Percentiles rank a stretch among this genome's conserved stretches.
Evolutionary conservation across 2,113 vertebrate species (phyloP).

Genomic region (Mus musculus): GRCm39 chr2:49775501-49776000

Average conservation of each 20-base stretch:
- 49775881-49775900: slow-evolving; percentile 1
- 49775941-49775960: neutral
- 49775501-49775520: neutral
- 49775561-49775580: neutral
- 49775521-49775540: neutral
- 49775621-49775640: neutral
- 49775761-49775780: neutral
- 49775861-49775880: neutral
- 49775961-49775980: neutral
- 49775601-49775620: neutral
- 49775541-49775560: neutral
- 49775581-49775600: neutral
- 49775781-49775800: neutral
- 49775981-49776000: neutral
- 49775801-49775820: neutral
- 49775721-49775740: neutral
- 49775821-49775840: neutral
- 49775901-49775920: neutral
- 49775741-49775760: neutral
- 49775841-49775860: neutral
- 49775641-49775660: neutral
- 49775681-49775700: neutral
- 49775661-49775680: neutral
- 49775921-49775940: neutral
- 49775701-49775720: neutral